A percentile compares a stretch with the other conserved stretches of the same genome.
phyloP scores from a whole-genome alignment of 2,888 invertebrate species.

The Parelbella ahira region DNA sequence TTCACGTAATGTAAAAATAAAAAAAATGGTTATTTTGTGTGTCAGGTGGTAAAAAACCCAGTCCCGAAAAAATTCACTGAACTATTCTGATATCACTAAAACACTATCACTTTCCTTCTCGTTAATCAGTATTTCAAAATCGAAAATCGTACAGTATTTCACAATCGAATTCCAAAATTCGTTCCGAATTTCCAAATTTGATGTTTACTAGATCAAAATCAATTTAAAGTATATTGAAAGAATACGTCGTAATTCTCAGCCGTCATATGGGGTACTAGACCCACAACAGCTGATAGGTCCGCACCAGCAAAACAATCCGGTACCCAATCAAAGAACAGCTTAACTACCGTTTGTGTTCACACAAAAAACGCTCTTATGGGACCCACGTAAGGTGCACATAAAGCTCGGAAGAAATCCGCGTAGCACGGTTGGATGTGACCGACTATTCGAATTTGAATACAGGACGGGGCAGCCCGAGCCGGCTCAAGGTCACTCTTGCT shows the following conservation, averaged over 20 bases:
- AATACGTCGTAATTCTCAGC: conserved; percentile 53
- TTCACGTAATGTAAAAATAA: too few species aligned
- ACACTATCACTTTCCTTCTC: too few species aligned
- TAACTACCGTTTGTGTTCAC: conserved; percentile 39
- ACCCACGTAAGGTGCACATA: conserved; percentile 43
- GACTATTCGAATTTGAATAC: conserved; percentile 73
- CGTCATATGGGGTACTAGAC: conserved; percentile 59
- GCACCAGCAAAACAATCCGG: conserved; percentile 65
- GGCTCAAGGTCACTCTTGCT: conserved; percentile 71
- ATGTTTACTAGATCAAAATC: too few species aligned
- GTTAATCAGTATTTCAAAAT: too few species aligned
- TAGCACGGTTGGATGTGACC: conserved; percentile 59
- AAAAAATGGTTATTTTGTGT: too few species aligned
- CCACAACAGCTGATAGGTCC: conserved; percentile 74
- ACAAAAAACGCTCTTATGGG: conserved; percentile 47
- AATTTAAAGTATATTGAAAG: conserved; percentile 16
- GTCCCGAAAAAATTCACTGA: too few species aligned
- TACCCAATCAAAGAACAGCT: conserved; percentile 25
- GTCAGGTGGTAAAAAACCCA: too few species aligned
- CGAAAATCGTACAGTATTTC: too few species aligned
- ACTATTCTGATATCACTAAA: too few species aligned
- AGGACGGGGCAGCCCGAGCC: conserved; percentile 49
- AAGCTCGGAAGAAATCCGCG: conserved; percentile 51
- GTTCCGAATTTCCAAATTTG: too few species aligned
- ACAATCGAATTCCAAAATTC: too few species aligned